Evolutionary conservation across 1,140 invertebrate genomes (phyloP).

Genomic region (Belonocnema kinseyi): DNA sequence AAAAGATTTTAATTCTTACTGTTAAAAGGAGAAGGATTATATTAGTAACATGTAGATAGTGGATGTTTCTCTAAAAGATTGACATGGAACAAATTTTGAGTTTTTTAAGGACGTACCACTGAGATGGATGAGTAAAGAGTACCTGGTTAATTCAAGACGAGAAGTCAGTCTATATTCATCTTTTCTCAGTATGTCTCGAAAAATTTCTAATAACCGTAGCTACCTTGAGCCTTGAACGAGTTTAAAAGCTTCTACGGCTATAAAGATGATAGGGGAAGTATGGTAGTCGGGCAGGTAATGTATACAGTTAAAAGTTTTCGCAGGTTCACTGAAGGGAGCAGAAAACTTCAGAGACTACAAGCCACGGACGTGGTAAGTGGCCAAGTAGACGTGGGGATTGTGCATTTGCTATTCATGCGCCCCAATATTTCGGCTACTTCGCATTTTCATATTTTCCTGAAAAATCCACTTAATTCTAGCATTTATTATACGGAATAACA

Average conservation of each 20-base stretch:
- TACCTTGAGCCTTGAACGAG: slow-evolving; percentile 30
- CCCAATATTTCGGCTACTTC: slow-evolving; percentile 1
- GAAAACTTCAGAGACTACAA: slow-evolving; percentile 23
- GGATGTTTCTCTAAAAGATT: no score
- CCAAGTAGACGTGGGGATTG: slow-evolving; percentile 10
- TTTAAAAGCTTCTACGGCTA: slow-evolving; percentile 30
- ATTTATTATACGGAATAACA: no score
- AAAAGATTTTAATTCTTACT: no score
- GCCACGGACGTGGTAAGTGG: slow-evolving; percentile 14
- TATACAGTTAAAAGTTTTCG: slow-evolving; percentile 26
- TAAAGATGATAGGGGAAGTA: slow-evolving; percentile 26
- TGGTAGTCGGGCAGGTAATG: slow-evolving; percentile 25
- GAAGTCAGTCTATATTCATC: slow-evolving; percentile 16
- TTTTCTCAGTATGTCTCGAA: slow-evolving; percentile 19
- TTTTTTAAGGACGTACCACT: neutral
- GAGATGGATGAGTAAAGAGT: neutral
- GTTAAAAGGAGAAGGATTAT: no score
- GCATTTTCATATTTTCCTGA: neutral
- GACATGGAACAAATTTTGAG: no score
- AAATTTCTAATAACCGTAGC: slow-evolving; percentile 31
- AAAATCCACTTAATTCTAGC: no score
- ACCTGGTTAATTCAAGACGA: slow-evolving; percentile 1
- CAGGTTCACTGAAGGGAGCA: slow-evolving; percentile 16
- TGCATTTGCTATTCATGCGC: slow-evolving; percentile 19
- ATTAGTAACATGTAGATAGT: no score